phyloP scores from a whole-genome alignment of 2,888 invertebrate species.

The Rhingia campestris region DNA sequence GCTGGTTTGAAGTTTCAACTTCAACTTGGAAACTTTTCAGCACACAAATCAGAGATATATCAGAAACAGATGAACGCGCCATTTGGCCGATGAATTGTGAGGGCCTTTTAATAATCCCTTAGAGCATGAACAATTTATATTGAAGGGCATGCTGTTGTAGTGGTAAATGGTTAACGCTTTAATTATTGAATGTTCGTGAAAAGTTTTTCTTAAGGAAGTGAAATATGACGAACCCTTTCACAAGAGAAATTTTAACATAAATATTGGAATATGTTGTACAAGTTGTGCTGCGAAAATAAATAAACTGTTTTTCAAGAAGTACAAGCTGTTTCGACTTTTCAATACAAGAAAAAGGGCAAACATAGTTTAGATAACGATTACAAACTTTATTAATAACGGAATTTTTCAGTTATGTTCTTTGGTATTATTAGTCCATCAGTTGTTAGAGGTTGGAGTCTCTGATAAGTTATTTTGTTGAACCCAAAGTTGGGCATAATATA shows the following conservation, averaged over 20 bases:
- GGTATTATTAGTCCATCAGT: not conserved
- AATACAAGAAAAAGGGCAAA: not conserved
- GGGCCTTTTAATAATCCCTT: slow-evolving; percentile 12
- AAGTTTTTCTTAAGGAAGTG: not conserved
- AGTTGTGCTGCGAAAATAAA: not conserved
- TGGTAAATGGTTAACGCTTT: not conserved
- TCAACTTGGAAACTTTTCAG: not conserved
- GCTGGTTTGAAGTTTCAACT: slow-evolving; percentile 4
- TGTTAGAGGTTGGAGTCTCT: not conserved
- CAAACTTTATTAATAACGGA: not conserved
- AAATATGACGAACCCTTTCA: slow-evolving; percentile 14
- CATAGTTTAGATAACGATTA: not conserved
- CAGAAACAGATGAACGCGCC: not conserved
- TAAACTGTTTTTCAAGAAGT: not conserved
- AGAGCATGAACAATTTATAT: not conserved
- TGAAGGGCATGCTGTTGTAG: not conserved
- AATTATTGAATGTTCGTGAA: not conserved
- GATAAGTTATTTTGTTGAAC: not conserved
- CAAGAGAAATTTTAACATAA: slow-evolving; percentile 9
- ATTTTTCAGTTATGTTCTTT: not conserved
- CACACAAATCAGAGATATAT: slow-evolving; percentile 2
- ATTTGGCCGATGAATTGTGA: slow-evolving; percentile 8
- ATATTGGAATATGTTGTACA: not conserved
- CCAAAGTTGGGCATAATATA: too few relatives aligned
- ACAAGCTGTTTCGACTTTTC: not conserved